These are phyloP conservation scores for Serripes groenlandicus DNA, from an alignment of 2,888 invertebrate species.

Conservation along the genomic window DNA sequence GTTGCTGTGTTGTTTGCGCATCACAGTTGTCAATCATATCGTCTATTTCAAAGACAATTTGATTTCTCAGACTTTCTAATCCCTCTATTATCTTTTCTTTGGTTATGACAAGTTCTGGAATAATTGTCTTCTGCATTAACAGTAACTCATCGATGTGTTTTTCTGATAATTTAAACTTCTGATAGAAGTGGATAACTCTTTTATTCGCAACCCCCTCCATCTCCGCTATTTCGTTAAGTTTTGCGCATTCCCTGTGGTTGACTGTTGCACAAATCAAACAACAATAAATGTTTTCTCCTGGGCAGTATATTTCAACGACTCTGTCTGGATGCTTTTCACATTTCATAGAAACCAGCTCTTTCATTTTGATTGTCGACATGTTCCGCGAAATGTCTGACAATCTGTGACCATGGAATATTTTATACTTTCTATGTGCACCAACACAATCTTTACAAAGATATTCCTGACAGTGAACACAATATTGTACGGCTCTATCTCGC, in stretches of 20 bases:
- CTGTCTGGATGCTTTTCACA: not conserved
- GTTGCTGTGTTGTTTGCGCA: too few species aligned
- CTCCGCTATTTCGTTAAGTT: not conserved
- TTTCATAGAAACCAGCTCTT: not conserved
- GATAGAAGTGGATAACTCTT: not conserved
- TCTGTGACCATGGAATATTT: not conserved
- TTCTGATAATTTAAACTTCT: not conserved
- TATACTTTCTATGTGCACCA: not conserved
- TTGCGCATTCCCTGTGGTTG: not conserved
- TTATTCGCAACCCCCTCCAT: not conserved
- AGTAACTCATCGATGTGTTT: not conserved
- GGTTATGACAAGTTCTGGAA: too few species aligned
- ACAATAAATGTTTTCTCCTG: not conserved
- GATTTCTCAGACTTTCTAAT: not conserved
- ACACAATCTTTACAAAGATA: not conserved
- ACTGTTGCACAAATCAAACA: not conserved
- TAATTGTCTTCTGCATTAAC: too few species aligned
- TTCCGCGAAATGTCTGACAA: too few species aligned
- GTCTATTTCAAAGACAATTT: not conserved
- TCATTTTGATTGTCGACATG: too few species aligned
- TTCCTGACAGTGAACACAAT: slow-evolving; percentile 6
- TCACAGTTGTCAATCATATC: not conserved
- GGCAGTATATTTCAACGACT: not conserved
- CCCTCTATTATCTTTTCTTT: too few species aligned
- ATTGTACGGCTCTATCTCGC: not conserved